Evolutionary conservation across 1,140 invertebrate genomes (phyloP).

Genomic region (Drosophila seguyi): DNA sequence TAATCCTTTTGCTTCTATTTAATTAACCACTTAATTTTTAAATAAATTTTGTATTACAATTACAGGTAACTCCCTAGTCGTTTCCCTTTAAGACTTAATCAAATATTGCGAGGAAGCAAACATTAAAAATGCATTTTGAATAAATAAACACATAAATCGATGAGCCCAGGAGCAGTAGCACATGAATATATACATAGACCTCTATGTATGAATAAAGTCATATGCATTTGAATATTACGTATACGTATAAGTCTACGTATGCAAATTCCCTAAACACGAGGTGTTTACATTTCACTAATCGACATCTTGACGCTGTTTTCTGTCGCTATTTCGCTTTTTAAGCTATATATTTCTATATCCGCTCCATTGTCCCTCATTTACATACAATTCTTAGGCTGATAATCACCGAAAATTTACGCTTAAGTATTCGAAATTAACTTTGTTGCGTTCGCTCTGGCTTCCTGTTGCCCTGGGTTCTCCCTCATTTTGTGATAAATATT

Average conservation of each 20-base stretch:
- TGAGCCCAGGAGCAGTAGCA: slow-evolving; percentile 12
- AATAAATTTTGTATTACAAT: not conserved
- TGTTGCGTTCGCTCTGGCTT: slow-evolving; percentile 18
- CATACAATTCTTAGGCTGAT: slow-evolving; percentile 36
- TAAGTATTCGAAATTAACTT: slow-evolving; percentile 48
- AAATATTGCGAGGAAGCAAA: slow-evolving; percentile 19
- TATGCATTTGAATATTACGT: slow-evolving; percentile 36
- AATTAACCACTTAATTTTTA: not conserved
- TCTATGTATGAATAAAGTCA: not conserved
- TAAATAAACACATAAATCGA: slow-evolving; percentile 42
- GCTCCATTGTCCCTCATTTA: slow-evolving; percentile 16
- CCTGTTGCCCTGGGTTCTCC: slow-evolving; percentile 8
- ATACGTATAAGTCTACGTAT: slow-evolving; percentile 18
- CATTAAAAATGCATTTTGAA: slow-evolving; percentile 46
- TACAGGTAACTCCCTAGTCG: not conserved
- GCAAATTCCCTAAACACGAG: slow-evolving; percentile 37
- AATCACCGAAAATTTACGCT: slow-evolving; percentile 38
- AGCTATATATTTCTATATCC: slow-evolving; percentile 5
- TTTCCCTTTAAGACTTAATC: not conserved
- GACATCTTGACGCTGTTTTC: slow-evolving; percentile 32
- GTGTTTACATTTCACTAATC: slow-evolving; percentile 47
- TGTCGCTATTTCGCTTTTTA: not conserved
- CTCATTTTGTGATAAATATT: slow-evolving; percentile 48
- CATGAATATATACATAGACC: slow-evolving; percentile 1
- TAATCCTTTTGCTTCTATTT: too few relatives aligned